These are phyloP conservation scores for Spodoptera frugiperda DNA, from an alignment of 1,140 invertebrate species.

Conservation along the genomic window DNA sequence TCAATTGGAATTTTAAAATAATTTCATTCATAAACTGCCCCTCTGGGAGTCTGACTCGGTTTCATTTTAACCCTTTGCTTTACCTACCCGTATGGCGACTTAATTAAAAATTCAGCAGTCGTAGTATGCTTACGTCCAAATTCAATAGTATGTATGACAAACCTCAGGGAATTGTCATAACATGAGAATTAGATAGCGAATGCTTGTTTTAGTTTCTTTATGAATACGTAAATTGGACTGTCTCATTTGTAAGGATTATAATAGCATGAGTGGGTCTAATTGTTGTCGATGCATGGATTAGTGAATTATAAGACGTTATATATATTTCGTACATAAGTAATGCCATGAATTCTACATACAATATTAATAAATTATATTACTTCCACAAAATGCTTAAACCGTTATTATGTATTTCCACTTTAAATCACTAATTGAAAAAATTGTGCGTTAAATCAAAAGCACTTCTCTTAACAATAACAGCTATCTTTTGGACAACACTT, in stretches of 20 bases:
- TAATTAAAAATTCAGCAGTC: conserved; percentile 33
- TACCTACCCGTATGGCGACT: conserved; percentile 24
- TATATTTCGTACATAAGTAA: no score
- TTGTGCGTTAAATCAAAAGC: no score
- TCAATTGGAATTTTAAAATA: conserved; percentile 42
- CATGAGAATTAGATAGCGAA: conserved; percentile 7
- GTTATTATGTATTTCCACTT: no score
- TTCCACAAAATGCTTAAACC: no score
- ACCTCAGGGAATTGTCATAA: conserved; percentile 3
- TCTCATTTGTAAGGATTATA: no score
- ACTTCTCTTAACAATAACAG: no score
- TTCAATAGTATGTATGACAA: conserved; percentile 11
- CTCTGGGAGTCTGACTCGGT: conserved; percentile 21
- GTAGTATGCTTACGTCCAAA: conserved; percentile 24
- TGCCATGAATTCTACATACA: no score
- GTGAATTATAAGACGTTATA: no score
- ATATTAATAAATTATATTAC: no score
- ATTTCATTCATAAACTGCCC: conserved; percentile 34
- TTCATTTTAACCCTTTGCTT: conserved; percentile 41
- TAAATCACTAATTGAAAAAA: no score
- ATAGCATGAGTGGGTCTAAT: no score
- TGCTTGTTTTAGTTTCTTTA: conserved; percentile 1
- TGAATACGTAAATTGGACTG: neutral
- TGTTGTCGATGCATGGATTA: no score
- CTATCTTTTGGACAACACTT: neutral